Base-by-base conservation (phyloP, 2,888 invertebrate species). In the Diarsia mendica region DNA sequence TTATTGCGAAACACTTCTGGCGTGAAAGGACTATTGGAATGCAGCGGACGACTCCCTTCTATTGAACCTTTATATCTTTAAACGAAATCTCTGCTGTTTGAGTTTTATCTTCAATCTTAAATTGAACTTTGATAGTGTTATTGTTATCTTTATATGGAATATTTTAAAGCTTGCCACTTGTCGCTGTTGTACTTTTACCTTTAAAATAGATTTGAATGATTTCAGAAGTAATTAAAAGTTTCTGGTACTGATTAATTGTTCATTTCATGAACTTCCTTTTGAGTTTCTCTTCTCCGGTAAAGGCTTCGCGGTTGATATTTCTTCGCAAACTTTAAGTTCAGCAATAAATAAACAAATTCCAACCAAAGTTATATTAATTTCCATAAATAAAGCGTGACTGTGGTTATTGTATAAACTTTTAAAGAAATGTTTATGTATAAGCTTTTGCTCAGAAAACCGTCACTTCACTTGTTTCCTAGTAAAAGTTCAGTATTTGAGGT, bases 21-120 rank as follows among this genome's bases (percentile, higher is more conserved):
- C 91, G 92, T 93, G 95, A 94, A 94, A 92, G 94, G 94, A 92
- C 88, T 86, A 84, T 91, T 87, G 94, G 94, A 93, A 94, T 94
- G 93, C 92, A 89, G 86, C 87, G 85, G 90, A 90, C 89, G 91
- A 90, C 88, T 89, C 89, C 88, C 89, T 85, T 88, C 87, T 85
- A 85, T 79, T 61, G 67, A 80, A 77, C 68, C 74, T 87, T 66
- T 79, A 76, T 80, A 73, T 82, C 79, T 77, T 75, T 61, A 69
- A 79, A 80, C 69, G 79, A 67, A 88, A 81, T 83, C 83, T 83
- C 68, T 74, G 73, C 65, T 66, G 49, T 67, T 79, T 67, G 58
- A 71, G 23, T 77, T 51, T 23, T 72, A 55, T 49, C 53, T 65
- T 55, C 18, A 39, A 77, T 67, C 20, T 63, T 64, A 39, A 67